Base-by-base conservation (phyloP, 1,140 invertebrate species). In the Nasonia longicornis region DNA sequence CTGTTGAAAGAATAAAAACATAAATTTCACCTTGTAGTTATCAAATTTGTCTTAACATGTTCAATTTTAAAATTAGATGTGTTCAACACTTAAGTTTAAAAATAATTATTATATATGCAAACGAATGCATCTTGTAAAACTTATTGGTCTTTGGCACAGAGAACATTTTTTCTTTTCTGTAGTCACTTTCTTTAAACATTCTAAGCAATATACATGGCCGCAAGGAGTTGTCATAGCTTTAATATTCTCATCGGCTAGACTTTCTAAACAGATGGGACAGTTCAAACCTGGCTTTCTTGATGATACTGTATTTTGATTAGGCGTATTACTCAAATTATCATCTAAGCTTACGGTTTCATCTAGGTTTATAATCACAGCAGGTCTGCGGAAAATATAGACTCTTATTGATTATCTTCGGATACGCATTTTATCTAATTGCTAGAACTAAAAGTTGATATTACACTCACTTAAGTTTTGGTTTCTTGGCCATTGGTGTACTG, bases 181-280 rank as follows among this genome's bases (percentile, higher is more conserved):
- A 3, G 87, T 2, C 45, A 72, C 66, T 64, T 22, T 14, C 48
- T 83, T 6, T 35, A 88, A 79, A 52, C 88, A 88, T 3, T 77
- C 48, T 66, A 79, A 29, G 74, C 88, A 88, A 81, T 82, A 88
- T 38, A 88, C 38, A 77, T 88, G 88, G n/a, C 88, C 88, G 75
- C 88, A 88, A 67, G 77, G 83, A 22, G 87, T 88, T 35, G 85
- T 79, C 80, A 77, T 86, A 0, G 86, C 82, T 73, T 83, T 84
- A 11, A 75, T 26, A n/a, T 84, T 75, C n/a, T 84, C 73, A 81
- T 72, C 35, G 10, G 63, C 76, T 31, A 86, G 72, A n/a, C 67
- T 26, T 31, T 88, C 87, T 3, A 84, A 84, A 69, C 87, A 88
- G 75, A 88, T 85, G 16, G 87, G 86, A 11, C 87, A 88, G 7